Percentiles rank a stretch among this genome's conserved stretches.
Conservation (phyloP, 2,113 vertebrate species). For the Merops nubicus region DNA sequence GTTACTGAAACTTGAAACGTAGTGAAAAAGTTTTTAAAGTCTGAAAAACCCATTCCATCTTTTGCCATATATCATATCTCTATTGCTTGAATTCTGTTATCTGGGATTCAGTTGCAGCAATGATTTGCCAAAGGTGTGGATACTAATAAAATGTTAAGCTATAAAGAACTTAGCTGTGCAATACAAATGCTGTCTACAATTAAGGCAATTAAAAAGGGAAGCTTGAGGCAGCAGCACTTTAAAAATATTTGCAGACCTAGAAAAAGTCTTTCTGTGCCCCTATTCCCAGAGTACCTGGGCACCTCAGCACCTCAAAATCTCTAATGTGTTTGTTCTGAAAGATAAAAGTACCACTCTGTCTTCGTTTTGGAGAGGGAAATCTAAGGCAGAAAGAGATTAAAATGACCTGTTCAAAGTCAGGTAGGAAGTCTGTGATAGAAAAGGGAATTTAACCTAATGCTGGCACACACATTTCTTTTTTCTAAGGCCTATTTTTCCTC, state of each 20-base stretch:
- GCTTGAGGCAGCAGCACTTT: conserved; percentile 13
- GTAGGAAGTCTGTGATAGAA: neutral
- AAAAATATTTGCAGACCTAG: conserved; percentile 53
- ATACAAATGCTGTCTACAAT: neutral
- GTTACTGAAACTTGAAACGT: neutral
- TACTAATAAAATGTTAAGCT: neutral
- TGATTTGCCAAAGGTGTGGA: neutral
- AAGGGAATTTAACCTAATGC: conserved; percentile 18
- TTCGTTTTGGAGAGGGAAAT: conserved; percentile 14
- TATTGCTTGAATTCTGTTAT: neutral
- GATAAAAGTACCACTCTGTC: conserved; percentile 29
- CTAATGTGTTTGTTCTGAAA: conserved; percentile 28
- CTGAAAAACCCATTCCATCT: neutral
- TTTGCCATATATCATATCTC: neutral
- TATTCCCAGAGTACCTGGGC: conserved; percentile 1
- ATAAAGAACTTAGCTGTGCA: neutral
- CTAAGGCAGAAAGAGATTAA: conserved; percentile 17
- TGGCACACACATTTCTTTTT: conserved; percentile 1
- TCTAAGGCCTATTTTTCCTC: neutral
- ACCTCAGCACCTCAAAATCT: conserved; percentile 39
- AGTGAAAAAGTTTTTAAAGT: neutral
- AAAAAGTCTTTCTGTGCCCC: neutral
- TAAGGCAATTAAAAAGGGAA: conserved; percentile 35
- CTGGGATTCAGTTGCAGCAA: neutral
- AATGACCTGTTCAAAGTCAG: conserved; percentile 45